Evolutionary conservation across 2,797 vertebrate species (phyloP).

Genomic region (Acrossocheilus wenchowensis): DNA sequence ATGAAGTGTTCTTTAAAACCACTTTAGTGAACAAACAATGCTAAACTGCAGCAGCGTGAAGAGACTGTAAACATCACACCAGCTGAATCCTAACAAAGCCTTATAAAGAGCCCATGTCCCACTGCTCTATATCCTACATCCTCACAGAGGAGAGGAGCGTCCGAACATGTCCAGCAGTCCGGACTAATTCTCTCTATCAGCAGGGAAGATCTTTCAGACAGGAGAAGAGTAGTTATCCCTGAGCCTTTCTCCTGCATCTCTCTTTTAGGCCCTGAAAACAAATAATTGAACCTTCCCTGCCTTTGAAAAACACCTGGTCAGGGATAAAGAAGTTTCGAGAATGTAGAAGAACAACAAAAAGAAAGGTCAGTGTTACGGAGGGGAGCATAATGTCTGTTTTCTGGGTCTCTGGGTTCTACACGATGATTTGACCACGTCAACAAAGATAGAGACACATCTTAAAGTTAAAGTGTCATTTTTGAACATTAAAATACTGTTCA

Average conservation of each 20-base stretch:
- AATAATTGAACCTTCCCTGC: neutral
- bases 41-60: neutral
- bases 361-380: conserved; percentile 13
- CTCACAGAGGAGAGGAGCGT: too few species aligned
- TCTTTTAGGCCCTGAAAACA: neutral
- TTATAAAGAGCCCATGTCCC: neutral
- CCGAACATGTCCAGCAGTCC: neutral
- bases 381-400: neutral
- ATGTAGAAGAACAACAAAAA: neutral
- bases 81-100: neutral
- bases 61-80: neutral
- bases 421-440: neutral
- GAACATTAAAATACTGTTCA: too few species aligned
- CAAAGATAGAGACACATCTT: neutral
- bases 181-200: conserved; percentile 12
- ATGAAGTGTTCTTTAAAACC: neutral
- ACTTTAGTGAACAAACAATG: neutral
- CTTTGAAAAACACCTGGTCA: neutral
- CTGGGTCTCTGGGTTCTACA: neutral
- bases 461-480: neutral
- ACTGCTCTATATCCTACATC: neutral
- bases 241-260: neutral
- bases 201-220: neutral
- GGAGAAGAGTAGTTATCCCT: neutral
- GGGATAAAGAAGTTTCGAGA: neutral